Conservation (phyloP, 2,888 invertebrate species). For the Arrhopalites spinosus region DNA sequence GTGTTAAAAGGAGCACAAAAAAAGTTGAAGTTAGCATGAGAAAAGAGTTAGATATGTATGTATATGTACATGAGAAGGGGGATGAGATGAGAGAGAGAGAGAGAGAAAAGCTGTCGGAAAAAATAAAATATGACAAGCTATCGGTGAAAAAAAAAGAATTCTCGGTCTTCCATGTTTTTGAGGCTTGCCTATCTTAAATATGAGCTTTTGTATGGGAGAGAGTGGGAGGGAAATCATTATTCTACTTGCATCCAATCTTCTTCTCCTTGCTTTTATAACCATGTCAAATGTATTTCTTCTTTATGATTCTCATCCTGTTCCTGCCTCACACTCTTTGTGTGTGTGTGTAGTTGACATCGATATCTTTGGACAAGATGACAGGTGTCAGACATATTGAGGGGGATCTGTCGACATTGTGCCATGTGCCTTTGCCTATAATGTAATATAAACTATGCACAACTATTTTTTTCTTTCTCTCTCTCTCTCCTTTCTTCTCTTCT, state of each 20-base stretch:
- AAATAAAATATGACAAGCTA: slow-evolving; percentile 39
- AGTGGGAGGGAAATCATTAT: slow-evolving; percentile 39
- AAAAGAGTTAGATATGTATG: not conserved
- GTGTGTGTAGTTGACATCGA: slow-evolving; percentile 43
- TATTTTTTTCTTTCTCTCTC: not conserved
- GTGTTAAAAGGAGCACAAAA: not conserved
- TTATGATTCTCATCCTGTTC: slow-evolving; percentile 40
- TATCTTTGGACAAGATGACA: slow-evolving; percentile 46
- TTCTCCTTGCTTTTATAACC: slow-evolving; percentile 29
- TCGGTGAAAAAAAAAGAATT: slow-evolving; percentile 28
- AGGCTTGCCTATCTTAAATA: slow-evolving; percentile 38
- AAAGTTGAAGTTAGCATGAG: not conserved
- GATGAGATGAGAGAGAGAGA: not conserved
- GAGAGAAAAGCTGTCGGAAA: slow-evolving; percentile 14
- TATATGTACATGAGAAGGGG: not conserved
- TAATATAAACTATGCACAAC: not conserved
- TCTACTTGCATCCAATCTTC: slow-evolving; percentile 41
- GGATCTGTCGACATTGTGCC: slow-evolving; percentile 14
- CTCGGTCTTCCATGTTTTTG: slow-evolving; percentile 22
- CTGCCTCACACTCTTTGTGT: slow-evolving; percentile 1
- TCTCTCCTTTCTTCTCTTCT: not conserved
- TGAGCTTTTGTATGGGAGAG: not conserved
- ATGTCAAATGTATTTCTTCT: slow-evolving; percentile 42
- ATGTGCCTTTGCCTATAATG: not conserved
- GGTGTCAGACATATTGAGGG: slow-evolving; percentile 37